Evolutionary conservation across 2,113 vertebrate genomes (phyloP), one percentile per base, ranked within the genome.

Genomic region (Bubo blakistoni): DNA sequence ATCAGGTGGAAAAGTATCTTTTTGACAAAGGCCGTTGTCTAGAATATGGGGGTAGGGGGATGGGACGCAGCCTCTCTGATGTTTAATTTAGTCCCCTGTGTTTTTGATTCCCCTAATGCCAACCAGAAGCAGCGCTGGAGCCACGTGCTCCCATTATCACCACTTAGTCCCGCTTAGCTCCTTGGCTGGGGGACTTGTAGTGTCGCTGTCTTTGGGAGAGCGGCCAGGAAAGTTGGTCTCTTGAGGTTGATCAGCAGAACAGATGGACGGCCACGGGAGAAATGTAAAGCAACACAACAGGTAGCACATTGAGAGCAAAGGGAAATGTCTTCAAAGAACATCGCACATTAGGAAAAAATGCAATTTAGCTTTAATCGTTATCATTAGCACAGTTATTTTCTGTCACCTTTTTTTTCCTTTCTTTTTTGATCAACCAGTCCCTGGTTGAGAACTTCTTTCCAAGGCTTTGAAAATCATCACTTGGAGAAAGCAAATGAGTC

Each of bases 21-120:
- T 25, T 71, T 74, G 69, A 74, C 26, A 51, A 57, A 62, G 36
- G 24, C 44, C 1, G 0, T 15, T 58, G 36, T 19, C 26, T 58
- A 38, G 40, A 57, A 10, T 22, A 7, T 0, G 1, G 13, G 25
- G 16, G 8, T 7, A 12, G 22, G 9, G 3, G 14, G 20, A 12
- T 55, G 27, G 29, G 15, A 6, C 1, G 2, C 3, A 32, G 52
- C 49, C n/a, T 22, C 16, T n/a, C 15, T n/a, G 42, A 12, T 67
- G 49, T 89, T 95, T 54, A 11, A 24, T 55, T 38, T 30, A 44
- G 14, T n/a, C 44, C 22, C 24, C 20, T 25, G 25, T 70, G 21
- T 61, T 72, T 94, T 92, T 10, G 8, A 38, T 42, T 77, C 49
- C 9, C 55, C 47, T 38, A 38, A 38, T 67, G 55, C 40, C 77